These are phyloP conservation scores for Zootermopsis nevadensis DNA, from an alignment of 2,888 invertebrate genomes.

Conservation along the genomic window DNA sequence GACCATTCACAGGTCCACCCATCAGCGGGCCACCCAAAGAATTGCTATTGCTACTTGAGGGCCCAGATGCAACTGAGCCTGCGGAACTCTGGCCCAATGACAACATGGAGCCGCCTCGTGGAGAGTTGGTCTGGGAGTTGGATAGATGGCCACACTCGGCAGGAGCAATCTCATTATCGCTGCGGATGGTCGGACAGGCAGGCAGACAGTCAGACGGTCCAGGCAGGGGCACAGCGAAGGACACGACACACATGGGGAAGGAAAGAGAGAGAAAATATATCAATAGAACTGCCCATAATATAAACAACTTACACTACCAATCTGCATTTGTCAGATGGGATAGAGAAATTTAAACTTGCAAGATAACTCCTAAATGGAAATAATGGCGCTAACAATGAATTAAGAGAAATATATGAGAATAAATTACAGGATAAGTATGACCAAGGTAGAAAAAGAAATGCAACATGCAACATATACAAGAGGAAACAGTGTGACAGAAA, in stretches of 20 bases:
- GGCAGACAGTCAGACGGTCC: slow-evolving; percentile 5
- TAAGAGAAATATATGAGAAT: background rate
- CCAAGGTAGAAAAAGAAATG: slow-evolving; percentile 4
- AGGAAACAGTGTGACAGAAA: slow-evolving; percentile 28
- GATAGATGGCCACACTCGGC: slow-evolving; percentile 63
- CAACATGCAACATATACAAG: slow-evolving; percentile 25
- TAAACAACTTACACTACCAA: background rate
- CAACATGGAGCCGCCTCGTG: slow-evolving; percentile 44
- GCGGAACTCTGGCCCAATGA: slow-evolving; percentile 36
- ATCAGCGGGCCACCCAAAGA: slow-evolving; percentile 55
- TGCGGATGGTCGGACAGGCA: slow-evolving; percentile 50
- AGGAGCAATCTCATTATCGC: slow-evolving; percentile 63
- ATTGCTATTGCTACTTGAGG: slow-evolving; percentile 50
- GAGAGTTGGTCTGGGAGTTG: slow-evolving; percentile 61
- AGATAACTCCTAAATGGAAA: background rate
- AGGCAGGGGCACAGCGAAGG: slow-evolving; percentile 3
- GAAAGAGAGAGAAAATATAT: slow-evolving; percentile 32
- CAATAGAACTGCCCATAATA: slow-evolving; percentile 11
- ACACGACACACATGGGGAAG: slow-evolving; percentile 32
- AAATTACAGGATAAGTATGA: background rate
- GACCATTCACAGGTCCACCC: slow-evolving; percentile 50
- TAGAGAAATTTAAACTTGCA: background rate
- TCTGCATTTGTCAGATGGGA: background rate
- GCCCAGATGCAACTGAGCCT: slow-evolving; percentile 34
- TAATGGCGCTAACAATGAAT: background rate